Evolutionary conservation across 2,113 vertebrate species (phyloP).

Genomic region (Phoxinus phoxinus): DNA sequence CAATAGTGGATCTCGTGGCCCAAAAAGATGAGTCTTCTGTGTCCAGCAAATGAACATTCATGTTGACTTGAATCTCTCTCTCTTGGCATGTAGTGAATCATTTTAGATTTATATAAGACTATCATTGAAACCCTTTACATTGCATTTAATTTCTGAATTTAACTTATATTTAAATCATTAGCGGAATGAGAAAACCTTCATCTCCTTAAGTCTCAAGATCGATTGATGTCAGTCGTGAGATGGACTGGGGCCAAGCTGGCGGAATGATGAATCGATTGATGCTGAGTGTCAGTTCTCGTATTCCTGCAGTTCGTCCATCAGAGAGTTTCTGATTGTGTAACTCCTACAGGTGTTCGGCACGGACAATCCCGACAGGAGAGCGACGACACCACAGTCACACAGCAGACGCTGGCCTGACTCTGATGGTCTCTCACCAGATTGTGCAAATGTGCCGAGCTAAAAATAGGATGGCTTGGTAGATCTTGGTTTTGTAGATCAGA

Average conservation of each 20-base stretch:
- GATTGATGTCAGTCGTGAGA: conserved; percentile 30
- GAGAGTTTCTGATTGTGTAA: conserved; percentile 47
- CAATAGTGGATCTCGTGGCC: background rate
- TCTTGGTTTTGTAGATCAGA: conserved; percentile 25
- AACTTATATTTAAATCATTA: background rate
- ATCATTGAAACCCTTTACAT: background rate
- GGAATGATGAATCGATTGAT: conserved; percentile 48
- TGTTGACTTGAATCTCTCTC: background rate
- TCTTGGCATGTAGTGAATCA: background rate
- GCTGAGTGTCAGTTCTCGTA: conserved; percentile 36
- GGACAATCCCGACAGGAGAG: conserved; percentile 17
- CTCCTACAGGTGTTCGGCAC: conserved; percentile 46
- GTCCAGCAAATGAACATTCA: conserved; percentile 15
- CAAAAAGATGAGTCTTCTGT: conserved; percentile 15
- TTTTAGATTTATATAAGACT: background rate
- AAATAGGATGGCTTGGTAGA: conserved; percentile 41
- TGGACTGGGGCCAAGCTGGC: conserved; percentile 7
- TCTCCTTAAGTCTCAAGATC: background rate
- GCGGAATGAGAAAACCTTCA: background rate
- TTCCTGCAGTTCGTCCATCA: conserved; percentile 34
- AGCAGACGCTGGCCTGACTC: conserved; percentile 46
- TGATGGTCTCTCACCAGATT: conserved; percentile 42
- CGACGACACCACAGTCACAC: conserved; percentile 38
- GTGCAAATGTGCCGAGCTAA: conserved; percentile 40
- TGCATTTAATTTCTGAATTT: background rate